A percentile compares a stretch with the other conserved stretches of the same genome.
Conservation (phyloP, 1,140 invertebrate species). For the Aphidius ervi region DNA sequence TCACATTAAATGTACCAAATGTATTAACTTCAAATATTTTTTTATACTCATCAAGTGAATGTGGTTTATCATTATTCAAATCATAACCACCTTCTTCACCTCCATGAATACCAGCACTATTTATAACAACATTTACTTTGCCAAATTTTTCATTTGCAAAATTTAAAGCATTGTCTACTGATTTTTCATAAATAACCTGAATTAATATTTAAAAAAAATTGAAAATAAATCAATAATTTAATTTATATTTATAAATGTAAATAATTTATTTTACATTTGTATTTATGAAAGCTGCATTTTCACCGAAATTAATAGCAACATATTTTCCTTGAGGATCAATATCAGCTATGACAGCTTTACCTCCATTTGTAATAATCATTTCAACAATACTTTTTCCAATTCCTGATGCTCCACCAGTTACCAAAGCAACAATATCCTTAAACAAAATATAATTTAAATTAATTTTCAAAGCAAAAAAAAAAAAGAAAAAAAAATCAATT, state of each 20-base stretch:
- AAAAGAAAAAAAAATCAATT: too few species aligned
- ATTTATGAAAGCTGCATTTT: conserved; percentile 27
- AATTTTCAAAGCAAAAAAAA: neutral
- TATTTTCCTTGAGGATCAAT: conserved; percentile 21
- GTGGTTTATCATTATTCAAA: neutral
- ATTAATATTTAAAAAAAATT: too few species aligned
- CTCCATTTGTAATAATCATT: conserved; percentile 27
- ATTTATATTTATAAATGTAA: neutral
- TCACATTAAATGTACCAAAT: conserved; percentile 6
- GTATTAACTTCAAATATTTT: conserved; percentile 8
- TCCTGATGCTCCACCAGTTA: conserved; percentile 32
- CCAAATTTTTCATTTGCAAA: neutral
- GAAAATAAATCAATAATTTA: too few species aligned
- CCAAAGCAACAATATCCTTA: conserved; percentile 27
- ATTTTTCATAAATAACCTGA: neutral
- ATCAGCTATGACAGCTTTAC: conserved; percentile 32
- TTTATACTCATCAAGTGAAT: neutral
- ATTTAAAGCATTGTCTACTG: neutral
- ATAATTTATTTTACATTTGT: conserved; percentile 30
- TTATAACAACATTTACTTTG: neutral
- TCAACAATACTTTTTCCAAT: conserved; percentile 32
- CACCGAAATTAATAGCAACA: conserved; percentile 28
- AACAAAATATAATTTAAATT: conserved; percentile 29
- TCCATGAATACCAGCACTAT: neutral
- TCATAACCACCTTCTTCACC: neutral